Base-by-base conservation (phyloP, 2,888 invertebrate genomes). In the Sabatieria punctata region DNA sequence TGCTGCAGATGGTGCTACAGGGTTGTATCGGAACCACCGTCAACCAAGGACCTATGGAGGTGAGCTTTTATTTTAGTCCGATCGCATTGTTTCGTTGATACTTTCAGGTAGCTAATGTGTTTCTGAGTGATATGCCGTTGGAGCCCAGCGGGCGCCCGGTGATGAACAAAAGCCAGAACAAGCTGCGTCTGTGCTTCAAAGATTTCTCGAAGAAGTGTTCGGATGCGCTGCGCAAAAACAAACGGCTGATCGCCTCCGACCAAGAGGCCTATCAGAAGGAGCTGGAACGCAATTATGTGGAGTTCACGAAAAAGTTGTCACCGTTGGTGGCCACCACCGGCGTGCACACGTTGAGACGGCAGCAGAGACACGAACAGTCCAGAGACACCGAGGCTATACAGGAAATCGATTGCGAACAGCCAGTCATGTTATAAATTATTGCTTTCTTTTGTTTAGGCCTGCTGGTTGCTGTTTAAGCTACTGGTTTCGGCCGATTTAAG, bases 221-320 rank as follows among this genome's bases (percentile, higher is more conserved):
- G 27, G 63, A 63, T 43, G 63, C 63, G 0, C 54, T 63, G 30
- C 43, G 52, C 13, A 47, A 56, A 19, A 49, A 48, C 36, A 41
- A 42, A 41, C 25, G 26, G 11, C 39, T 49, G 18, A 1, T 53
- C 21, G 46, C 84, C 41, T 77, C 79, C 43, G 93, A 95, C 71
- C 93, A 95, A 74, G 79, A 82, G 64, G 93, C 93, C 68, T 95
- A 95, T 74, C 93, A 95, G 71, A 78, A 82, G 51, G 93, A 93
- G 71, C 70, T 58, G 33, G 51, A 54, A 19, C 45, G 51, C 13
- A 88, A 88, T 73, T 83, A 85, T 70, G 76, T 77, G 65, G 75
- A 80, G 52, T 81, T 88, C 66, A 79, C 79, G 3, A 83, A 83
- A 63, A 75, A 82, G 52, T 72, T 88, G 43, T 76, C 79, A 55